Conservation (phyloP, 2,888 invertebrate species). For the Pinctada fucata region DNA sequence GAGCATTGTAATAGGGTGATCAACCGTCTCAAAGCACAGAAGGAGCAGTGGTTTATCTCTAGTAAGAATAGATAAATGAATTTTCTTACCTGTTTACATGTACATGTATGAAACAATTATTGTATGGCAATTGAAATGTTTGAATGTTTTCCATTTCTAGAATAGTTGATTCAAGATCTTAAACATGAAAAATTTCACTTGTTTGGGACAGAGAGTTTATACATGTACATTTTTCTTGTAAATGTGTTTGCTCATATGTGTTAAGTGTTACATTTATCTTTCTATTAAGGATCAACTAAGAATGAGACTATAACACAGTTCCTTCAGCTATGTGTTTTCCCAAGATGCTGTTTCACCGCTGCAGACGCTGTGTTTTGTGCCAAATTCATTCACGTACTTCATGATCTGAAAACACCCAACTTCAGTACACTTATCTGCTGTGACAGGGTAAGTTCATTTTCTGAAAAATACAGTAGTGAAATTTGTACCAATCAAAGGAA, state of each 20-base stretch:
- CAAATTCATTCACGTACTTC: slow-evolving; percentile 96
- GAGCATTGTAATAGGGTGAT: slow-evolving; percentile 95
- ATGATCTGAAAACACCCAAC: slow-evolving; percentile 94
- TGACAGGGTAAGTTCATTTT: slow-evolving; percentile 86
- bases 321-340: slow-evolving; percentile 96
- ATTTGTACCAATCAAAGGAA: no score
- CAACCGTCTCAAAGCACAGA: slow-evolving; percentile 80
- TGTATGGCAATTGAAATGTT: no score
- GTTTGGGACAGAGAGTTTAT: no score
- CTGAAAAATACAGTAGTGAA: no score
- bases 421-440: slow-evolving; percentile 98
- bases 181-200: no score
- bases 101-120: no score
- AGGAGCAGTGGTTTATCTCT: slow-evolving; percentile 77
- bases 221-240: no score
- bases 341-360: slow-evolving; percentile 96
- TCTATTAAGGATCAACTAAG: slow-evolving; percentile 86
- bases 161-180: no score
- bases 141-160: no score
- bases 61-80: slow-evolving; percentile 55
- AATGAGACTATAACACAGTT: slow-evolving; percentile 98
- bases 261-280: background rate
- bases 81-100: no score
- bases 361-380: slow-evolving; percentile 98
- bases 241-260: no score